Evolutionary conservation across 2,113 vertebrate genomes (phyloP).

Genomic region (Phylloscopus whistleri): DNA sequence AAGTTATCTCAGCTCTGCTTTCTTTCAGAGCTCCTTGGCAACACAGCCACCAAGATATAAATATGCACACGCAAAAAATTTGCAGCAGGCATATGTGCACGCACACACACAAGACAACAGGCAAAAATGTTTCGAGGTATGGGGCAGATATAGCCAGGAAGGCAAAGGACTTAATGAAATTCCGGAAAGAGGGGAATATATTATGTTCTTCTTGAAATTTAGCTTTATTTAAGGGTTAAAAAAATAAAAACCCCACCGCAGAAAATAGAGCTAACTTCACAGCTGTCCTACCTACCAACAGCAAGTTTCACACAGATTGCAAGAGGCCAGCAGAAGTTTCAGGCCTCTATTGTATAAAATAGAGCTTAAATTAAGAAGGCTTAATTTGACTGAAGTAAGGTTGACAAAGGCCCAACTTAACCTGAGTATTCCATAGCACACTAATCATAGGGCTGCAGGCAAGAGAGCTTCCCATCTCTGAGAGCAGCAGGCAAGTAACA

Average conservation of each 20-base stretch:
- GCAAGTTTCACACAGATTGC: background rate
- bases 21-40: constrained; percentile 83
- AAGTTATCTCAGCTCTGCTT: constrained; percentile 84
- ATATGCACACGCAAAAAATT: constrained; percentile 73
- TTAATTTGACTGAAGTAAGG: background rate
- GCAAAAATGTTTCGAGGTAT: constrained; percentile 17
- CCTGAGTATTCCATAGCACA: background rate
- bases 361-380: background rate
- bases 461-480: background rate
- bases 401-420: background rate
- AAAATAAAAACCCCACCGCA: background rate
- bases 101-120: constrained; percentile 4
- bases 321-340: background rate
- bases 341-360: background rate
- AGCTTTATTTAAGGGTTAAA: background rate
- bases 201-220: background rate
- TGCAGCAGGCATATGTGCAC: constrained; percentile 30
- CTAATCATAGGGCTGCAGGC: background rate
- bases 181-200: background rate
- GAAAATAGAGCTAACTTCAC: background rate
- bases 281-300: background rate
- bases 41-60: constrained; percentile 80
- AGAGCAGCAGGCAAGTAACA: background rate
- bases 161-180: background rate
- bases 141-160: background rate